phyloP scores from a whole-genome alignment of 2,113 vertebrate genomes.

The Plotosus lineatus region DNA sequence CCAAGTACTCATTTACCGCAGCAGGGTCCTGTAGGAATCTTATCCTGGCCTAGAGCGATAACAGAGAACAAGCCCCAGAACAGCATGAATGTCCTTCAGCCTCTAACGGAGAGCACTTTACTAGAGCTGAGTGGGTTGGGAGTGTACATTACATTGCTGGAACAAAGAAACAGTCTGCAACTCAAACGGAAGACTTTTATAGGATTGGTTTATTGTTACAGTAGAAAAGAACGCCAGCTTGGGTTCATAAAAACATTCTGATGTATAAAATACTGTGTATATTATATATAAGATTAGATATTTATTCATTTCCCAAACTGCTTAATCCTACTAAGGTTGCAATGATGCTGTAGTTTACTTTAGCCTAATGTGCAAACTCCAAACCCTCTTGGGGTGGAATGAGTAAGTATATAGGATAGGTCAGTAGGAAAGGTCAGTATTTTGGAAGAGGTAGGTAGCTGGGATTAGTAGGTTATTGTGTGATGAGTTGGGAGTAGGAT shows the following conservation, averaged over 20 bases:
- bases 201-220: not conserved
- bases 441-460: not conserved
- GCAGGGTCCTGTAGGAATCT: constrained; percentile 32
- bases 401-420: not conserved
- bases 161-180: not conserved
- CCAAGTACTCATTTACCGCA: constrained; percentile 23
- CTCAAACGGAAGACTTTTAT: constrained; percentile 16
- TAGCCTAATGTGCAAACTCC: no score
- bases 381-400: no score
- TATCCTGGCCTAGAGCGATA: constrained; percentile 32
- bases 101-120: constrained; percentile 26
- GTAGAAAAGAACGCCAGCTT: not conserved
- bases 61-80: constrained; percentile 5
- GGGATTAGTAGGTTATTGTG: not conserved
- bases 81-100: constrained; percentile 32
- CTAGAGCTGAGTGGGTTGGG: constrained; percentile 3
- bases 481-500: not conserved
- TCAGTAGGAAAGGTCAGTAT: not conserved
- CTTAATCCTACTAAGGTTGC: no score
- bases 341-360: no score
- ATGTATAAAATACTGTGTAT: no score
- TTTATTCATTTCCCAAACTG: no score
- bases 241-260: not conserved
- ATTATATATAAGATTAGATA: no score
- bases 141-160: not conserved